Evolutionary conservation across 2,888 invertebrate species (phyloP).

Genomic region (Cosmia pyralina): DNA sequence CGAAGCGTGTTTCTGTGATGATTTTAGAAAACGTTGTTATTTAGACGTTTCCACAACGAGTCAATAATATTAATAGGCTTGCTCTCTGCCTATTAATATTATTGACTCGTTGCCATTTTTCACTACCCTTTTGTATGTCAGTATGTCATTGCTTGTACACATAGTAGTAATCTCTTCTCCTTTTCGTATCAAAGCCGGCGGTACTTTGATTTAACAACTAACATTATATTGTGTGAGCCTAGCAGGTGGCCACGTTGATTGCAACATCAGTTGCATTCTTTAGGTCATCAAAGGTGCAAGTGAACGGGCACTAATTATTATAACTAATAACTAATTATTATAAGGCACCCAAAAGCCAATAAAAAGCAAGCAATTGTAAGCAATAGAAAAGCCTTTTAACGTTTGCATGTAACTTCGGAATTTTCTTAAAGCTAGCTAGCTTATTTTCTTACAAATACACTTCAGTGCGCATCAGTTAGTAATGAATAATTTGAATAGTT

Average conservation of each 20-base stretch:
- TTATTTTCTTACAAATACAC: conserved; percentile 2
- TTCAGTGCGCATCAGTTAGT: conserved; percentile 29
- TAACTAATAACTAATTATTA: no score
- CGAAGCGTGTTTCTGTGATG: conserved; percentile 7
- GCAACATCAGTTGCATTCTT: background rate
- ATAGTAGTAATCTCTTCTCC: background rate
- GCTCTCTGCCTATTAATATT: no score
- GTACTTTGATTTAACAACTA: conserved; percentile 9
- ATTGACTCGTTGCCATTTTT: conserved; percentile 2
- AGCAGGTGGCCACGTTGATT: background rate
- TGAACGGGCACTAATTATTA: background rate
- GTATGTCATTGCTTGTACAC: conserved; percentile 1
- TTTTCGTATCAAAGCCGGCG: background rate
- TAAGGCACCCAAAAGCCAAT: background rate
- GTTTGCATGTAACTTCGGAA: conserved; percentile 4
- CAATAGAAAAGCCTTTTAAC: conserved; percentile 1
- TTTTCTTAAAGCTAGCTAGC: conserved; percentile 20
- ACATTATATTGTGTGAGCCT: background rate
- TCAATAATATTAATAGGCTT: no score
- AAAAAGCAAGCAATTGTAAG: background rate
- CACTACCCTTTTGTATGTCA: conserved; percentile 9
- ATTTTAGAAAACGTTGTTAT: conserved; percentile 32
- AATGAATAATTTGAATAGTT: conserved; percentile 37
- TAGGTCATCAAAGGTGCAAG: background rate
- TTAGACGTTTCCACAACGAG: conserved; percentile 12